phyloP scores from a whole-genome alignment of 2,797 vertebrate genomes.

The Hephaestus fuliginosus region DNA sequence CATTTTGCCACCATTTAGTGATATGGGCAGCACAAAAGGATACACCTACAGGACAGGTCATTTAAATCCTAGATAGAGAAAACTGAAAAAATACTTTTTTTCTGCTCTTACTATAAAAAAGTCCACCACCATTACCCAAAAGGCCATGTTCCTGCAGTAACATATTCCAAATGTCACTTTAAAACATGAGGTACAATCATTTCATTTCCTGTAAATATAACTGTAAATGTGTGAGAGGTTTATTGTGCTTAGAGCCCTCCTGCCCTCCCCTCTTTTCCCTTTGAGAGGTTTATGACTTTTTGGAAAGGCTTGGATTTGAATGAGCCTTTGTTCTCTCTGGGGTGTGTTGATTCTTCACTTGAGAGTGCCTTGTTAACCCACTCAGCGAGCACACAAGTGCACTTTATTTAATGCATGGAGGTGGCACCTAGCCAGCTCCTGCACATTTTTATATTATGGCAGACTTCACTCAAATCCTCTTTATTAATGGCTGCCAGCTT shows the following conservation, averaged over 20 bases:
- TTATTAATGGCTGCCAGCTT: constrained; percentile 52
- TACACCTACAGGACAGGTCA: neutral
- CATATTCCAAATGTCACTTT: constrained; percentile 37
- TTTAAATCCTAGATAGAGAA: neutral
- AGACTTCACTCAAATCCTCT: constrained; percentile 70
- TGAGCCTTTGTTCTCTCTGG: constrained; percentile 63
- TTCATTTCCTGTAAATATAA: constrained; percentile 41
- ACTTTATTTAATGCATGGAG: constrained; percentile 81
- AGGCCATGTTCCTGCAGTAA: neutral
- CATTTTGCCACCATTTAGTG: neutral
- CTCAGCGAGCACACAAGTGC: constrained; percentile 72
- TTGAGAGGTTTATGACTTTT: constrained; percentile 60
- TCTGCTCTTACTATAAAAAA: neutral
- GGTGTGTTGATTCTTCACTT: constrained; percentile 59
- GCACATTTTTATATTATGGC: constrained; percentile 67
- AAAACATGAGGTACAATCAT: constrained; percentile 33
- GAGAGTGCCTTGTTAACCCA: constrained; percentile 76
- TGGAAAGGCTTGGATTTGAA: constrained; percentile 59
- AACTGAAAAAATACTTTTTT: constrained; percentile 7
- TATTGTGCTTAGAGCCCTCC: constrained; percentile 25
- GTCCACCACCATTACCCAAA: neutral
- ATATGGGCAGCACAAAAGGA: neutral
- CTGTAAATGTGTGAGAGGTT: constrained; percentile 18
- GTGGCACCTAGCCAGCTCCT: constrained; percentile 73
- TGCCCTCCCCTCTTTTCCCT: constrained; percentile 7